Conservation (phyloP, 1,140 invertebrate genomes). For the Coelopa frigida region DNA sequence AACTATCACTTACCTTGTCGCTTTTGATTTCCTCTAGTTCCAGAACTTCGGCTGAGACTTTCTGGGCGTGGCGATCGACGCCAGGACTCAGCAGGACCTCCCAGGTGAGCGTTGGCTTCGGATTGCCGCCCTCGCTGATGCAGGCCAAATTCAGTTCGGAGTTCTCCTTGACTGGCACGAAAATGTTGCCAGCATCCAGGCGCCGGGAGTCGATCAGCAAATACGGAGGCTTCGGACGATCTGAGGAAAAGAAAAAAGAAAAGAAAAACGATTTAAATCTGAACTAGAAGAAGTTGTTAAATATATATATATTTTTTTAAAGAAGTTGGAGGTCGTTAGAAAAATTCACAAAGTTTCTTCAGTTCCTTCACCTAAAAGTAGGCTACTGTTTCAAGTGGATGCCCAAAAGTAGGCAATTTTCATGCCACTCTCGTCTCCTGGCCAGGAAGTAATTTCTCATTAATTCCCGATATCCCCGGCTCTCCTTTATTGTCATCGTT, state of each 20-base stretch:
- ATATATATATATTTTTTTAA: too few species aligned
- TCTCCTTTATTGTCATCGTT: too few species aligned
- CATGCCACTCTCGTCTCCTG: too few species aligned
- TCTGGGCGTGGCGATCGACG: slow-evolving; percentile 48
- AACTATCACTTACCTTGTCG: slow-evolving; percentile 42
- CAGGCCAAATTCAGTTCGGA: slow-evolving; percentile 71
- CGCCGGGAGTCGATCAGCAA: slow-evolving; percentile 70
- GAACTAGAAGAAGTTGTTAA: neutral
- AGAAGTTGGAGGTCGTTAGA: too few species aligned
- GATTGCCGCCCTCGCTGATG: slow-evolving; percentile 74
- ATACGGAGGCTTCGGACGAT: slow-evolving; percentile 68
- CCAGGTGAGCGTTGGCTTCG: slow-evolving; percentile 65
- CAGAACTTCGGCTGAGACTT: slow-evolving; percentile 42
- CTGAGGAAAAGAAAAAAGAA: slow-evolving; percentile 47
- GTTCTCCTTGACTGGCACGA: slow-evolving; percentile 74
- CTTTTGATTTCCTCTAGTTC: slow-evolving; percentile 43
- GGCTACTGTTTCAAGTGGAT: too few species aligned
- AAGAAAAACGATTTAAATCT: neutral
- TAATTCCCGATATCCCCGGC: too few species aligned
- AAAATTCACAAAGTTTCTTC: too few species aligned
- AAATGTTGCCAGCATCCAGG: slow-evolving; percentile 73
- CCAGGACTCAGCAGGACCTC: slow-evolving; percentile 56
- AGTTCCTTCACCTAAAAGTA: too few species aligned
- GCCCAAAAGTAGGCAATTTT: too few species aligned
- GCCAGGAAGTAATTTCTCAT: too few species aligned